Percentiles rank a stretch among this genome's conserved stretches.
These are phyloP conservation scores for Dicrostonyx torquatus DNA, from an alignment of 2,797 vertebrate genomes.

Conservation along the genomic window DNA sequence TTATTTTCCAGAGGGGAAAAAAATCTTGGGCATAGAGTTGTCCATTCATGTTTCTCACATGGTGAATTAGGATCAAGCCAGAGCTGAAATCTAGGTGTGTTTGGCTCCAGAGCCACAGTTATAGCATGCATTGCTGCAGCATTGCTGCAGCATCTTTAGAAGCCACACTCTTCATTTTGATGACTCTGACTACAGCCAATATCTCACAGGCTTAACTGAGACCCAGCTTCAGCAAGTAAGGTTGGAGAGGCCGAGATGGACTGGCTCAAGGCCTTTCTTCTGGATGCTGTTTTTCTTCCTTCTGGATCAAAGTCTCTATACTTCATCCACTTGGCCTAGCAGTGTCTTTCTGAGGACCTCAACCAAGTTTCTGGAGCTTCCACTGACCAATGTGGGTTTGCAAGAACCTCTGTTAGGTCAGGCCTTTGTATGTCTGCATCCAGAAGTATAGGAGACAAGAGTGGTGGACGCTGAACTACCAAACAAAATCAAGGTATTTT, in stretches of 20 bases:
- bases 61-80: too few species aligned
- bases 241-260: not conserved
- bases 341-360: not conserved
- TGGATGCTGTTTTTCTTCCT: not conserved
- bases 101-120: not conserved
- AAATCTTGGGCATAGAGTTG: not conserved
- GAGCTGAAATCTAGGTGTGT: not conserved
- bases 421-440: too few species aligned
- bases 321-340: rapidly evolving
- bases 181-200: not conserved
- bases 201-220: not conserved
- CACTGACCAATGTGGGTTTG: not conserved
- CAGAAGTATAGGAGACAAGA: rapidly evolving
- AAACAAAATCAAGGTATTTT: not conserved
- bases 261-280: not conserved
- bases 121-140: rapidly evolving
- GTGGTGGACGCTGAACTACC: not conserved
- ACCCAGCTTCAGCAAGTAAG: not conserved
- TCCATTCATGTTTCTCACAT: not conserved
- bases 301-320: not conserved
- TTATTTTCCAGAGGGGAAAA: not conserved
- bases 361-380: not conserved
- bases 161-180: not conserved
- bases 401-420: not conserved
- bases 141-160: not conserved